Evolutionary conservation across 1,140 invertebrate species (phyloP), one percentile per base, ranked within the genome.

Genomic region (Conus betulinus): DNA sequence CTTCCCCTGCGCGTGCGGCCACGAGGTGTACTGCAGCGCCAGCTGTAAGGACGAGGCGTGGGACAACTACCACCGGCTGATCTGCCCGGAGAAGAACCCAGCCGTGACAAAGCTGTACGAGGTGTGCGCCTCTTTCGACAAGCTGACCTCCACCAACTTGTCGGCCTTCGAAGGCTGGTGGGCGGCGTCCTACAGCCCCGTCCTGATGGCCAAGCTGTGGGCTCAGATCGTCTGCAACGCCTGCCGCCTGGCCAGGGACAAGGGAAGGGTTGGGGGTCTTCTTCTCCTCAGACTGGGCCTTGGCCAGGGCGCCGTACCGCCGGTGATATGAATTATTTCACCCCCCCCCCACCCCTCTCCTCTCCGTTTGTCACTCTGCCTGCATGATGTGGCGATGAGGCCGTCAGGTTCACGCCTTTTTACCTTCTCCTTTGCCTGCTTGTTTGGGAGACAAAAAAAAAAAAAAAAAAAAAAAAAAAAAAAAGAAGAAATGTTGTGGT

Each of bases 101-200:
- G 51, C 85, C 7, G 63, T 88, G 13, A 52, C 87, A 10, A 90
- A 89, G 79, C 81, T 93, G 71, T 88, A 93, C 67, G 87, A 92
- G 52, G 84, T 93, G 55, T 92, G 91, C 83, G 79, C 89, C 15
- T 82, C 92, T 15, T 91, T 89, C 85, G 71, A 87, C 20, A 83
- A 88, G 13, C 78, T 92, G 0, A 81, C 63, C 2, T 13, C 63
- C 1, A 60, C 53, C 23, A 87, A 91, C 76, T 79, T 63, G 5
- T 84, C 84, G 11, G 87, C 85, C 8, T 93, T 90, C 88, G 89
- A 90, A 52, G 91, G 90, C 0, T 90, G 91, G 55, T 93, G 93
- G 93, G 92, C 92, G 71, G 92, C 91, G 11, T 90, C 92, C 23
- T 93, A 91, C 86, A 91, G 91, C 91, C 93, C 93, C 15, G 55